Conservation (phyloP, 2,888 invertebrate species). For the Biston betularia region DNA sequence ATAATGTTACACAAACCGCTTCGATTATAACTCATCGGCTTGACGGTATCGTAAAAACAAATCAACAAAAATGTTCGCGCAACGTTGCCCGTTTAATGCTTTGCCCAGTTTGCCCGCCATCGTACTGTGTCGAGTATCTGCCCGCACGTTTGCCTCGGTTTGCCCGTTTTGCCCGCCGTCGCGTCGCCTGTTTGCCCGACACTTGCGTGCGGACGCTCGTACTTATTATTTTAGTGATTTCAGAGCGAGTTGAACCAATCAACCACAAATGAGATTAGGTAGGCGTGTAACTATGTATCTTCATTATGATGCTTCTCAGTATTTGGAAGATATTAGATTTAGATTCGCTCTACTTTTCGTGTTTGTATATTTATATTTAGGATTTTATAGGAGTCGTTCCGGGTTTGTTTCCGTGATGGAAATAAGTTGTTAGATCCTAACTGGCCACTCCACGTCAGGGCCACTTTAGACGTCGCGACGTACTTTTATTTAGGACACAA, state of each 20-base stretch:
- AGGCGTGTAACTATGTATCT: constrained; percentile 39
- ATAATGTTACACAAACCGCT: constrained; percentile 18
- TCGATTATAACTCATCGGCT: constrained; percentile 46
- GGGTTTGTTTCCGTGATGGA: constrained; percentile 4
- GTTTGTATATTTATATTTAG: constrained; percentile 15
- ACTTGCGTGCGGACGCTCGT: constrained; percentile 26
- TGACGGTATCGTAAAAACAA: constrained; percentile 41
- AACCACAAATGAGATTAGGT: constrained; percentile 47
- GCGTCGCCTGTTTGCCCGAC: constrained; percentile 7
- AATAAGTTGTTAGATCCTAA: background rate
- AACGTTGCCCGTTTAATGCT: background rate
- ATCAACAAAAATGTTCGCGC: constrained; percentile 22
- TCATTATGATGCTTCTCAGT: constrained; percentile 37
- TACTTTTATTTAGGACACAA: too few relatives aligned
- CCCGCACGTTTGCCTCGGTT: constrained; percentile 3
- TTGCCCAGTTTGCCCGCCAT: background rate
- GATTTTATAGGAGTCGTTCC: constrained; percentile 2
- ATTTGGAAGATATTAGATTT: constrained; percentile 25
- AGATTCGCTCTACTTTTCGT: constrained; percentile 39
- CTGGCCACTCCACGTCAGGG: too few relatives aligned
- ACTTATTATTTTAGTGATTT: constrained; percentile 48
- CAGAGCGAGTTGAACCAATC: constrained; percentile 45
- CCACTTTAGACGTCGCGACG: background rate
- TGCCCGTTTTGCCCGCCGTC: constrained; percentile 24
- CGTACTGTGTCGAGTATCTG: background rate